Evolutionary conservation across 2,888 invertebrate genomes (phyloP), one percentile per base, ranked within the genome.

Genomic region (Drosophila conformis): DNA sequence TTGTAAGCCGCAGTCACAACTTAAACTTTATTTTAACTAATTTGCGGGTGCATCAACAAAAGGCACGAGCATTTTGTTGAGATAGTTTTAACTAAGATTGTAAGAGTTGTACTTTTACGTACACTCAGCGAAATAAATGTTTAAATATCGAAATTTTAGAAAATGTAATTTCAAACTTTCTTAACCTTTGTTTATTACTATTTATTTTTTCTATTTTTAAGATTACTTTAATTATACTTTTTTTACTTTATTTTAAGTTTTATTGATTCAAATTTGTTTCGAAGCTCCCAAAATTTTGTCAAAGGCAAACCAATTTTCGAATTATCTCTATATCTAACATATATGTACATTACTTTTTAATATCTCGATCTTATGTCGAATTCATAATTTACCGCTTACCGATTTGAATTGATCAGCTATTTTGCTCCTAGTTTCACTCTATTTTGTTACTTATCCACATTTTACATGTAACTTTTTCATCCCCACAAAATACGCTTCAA

Each of bases 1-100:
- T 29, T 59, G 36, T 59, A 48, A 56, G 40, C 31, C 33, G 15
- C 10, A 58, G 48, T 49, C 51, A 58, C 54, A 59, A 40, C 57
- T 54, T 58, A 54, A 64, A 27, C 48, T 61, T 79, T 33, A 31
- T 42, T 48, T 11, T 4, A 36, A 33, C 38, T 25, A 11, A 71
- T 71, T 67, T 73, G 31, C 15, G 54, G n/a, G 2, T 36, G 27
- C 27, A 38, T 40, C 46, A 46, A 53, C 7, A 46, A n/a, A 33
- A 31, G 33, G 1, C n/a, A 13, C 13, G 0, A 27, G 27, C 18
- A 36, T 36, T 36, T 25, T 7, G 25, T 21, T 35, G 2, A 25
- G 53, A 53, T 35, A 8, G 25, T 35, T 35, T 35, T 53, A 53
- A 53, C 36, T 35, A 11, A 15, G 53, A 25, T 54, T 54, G 25